Base-by-base conservation (phyloP, 2,797 vertebrate genomes). In the Hemibagrus guttatus region DNA sequence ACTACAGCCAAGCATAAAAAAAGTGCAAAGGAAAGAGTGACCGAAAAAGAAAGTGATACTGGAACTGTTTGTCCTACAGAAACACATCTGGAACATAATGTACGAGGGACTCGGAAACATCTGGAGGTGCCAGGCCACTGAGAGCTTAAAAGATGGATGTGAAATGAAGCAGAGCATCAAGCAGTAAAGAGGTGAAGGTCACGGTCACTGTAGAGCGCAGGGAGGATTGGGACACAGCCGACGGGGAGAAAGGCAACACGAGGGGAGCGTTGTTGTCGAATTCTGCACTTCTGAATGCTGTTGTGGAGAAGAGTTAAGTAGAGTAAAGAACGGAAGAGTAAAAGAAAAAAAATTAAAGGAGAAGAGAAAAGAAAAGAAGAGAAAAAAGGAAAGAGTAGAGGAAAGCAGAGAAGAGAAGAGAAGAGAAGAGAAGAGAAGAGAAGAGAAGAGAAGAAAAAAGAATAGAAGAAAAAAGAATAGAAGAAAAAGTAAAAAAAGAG, bases 31-130 rank as follows among this genome's bases (percentile, higher is more conserved):
- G 31, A 58, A 8, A 13, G 69, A 21, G 6, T 9, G 17, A 42
- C 0, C 46, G 39, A 19, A 61, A 59, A n/a, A 75, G 16, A 61
- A 28, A 46, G 12, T 23, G 61, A 42, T 61, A 80, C 35, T 42
- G 28, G 78, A 80, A 80, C 58, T 80, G 31, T 42, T 61, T 80
- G 78, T 80, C 58, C 78, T 42, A 21, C 56, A 59, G 78, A 58
- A 35, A 35, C 3, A 58, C 6, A 42, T 61, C 78, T 80, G 56
- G 78, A 61, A 42, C 56, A 61, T 16, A 23, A 61, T 42, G 56
- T 80, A 80, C 56, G 3, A 26, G 19, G 31, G 19, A 59, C 35
- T 80, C 6, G 11, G 56, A 42, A 58, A 80, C 31, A 61, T 80
- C 78, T 80, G 76, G 54, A 80, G 35, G 16, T 39, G 52, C 17